Conservation (phyloP, 2,797 vertebrate species). For the Sebastes goodei region DNA sequence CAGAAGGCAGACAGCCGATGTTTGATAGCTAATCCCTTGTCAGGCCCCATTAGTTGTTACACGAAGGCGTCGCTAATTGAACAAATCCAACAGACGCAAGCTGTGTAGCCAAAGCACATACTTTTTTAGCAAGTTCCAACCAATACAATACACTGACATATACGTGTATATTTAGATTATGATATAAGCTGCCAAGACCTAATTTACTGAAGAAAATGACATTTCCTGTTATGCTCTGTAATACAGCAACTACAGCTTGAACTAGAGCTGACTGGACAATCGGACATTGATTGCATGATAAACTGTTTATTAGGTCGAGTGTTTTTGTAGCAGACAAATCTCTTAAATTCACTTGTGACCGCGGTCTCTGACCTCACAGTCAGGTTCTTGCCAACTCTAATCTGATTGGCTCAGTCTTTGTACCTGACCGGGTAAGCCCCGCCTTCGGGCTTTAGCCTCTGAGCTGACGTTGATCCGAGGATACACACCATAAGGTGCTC, state of each 20-base stretch:
- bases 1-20: constrained; percentile 53
- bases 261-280: not conserved
- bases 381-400: constrained; percentile 31
- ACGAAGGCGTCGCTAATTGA: constrained; percentile 41
- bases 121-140: not conserved
- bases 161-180: not conserved
- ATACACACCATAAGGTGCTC: constrained; percentile 62
- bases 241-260: not conserved
- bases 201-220: not conserved
- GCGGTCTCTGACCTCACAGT: constrained; percentile 32
- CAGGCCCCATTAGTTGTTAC: constrained; percentile 60
- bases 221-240: not conserved
- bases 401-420: constrained; percentile 52
- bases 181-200: not conserved
- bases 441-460: constrained; percentile 64
- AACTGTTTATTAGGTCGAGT: constrained; percentile 34
- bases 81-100: constrained; percentile 53
- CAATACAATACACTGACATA: not conserved
- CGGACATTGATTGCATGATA: constrained; percentile 5
- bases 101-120: constrained; percentile 13
- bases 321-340: constrained; percentile 58
- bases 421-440: constrained; percentile 57
- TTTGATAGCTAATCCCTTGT: constrained; percentile 76
- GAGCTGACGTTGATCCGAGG: constrained; percentile 72
- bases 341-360: constrained; percentile 51